Conservation (phyloP, 1,140 invertebrate genomes). For the Lasioglossum baleicum region DNA sequence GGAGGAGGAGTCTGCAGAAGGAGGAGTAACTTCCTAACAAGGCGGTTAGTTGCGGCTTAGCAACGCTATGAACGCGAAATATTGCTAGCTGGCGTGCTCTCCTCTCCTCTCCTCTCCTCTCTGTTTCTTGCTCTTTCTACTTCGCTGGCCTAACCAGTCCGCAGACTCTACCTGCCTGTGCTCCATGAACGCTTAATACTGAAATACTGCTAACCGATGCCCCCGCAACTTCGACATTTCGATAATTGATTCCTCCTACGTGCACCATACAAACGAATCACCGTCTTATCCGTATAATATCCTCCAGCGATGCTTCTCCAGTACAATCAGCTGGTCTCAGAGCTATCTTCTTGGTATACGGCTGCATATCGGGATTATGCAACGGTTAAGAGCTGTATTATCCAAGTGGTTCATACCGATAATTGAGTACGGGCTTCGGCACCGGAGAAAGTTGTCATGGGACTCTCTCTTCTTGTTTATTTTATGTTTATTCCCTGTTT, state of each 20-base stretch:
- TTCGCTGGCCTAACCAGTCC: constrained; percentile 15
- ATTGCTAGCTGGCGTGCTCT: constrained; percentile 62
- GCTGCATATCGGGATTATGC: too few species aligned
- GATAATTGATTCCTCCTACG: constrained; percentile 57
- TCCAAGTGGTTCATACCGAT: too few species aligned
- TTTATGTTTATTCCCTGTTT: too few species aligned
- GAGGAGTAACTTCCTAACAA: constrained; percentile 78
- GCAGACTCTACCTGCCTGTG: constrained; percentile 18
- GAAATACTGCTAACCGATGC: constrained; percentile 43
- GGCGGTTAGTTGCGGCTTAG: constrained; percentile 78
- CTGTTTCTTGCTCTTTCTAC: background rate
- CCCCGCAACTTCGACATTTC: constrained; percentile 48
- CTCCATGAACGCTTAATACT: constrained; percentile 53
- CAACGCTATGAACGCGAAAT: constrained; percentile 74
- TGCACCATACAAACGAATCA: constrained; percentile 26
- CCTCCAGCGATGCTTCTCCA: too few species aligned
- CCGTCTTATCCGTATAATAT: too few species aligned
- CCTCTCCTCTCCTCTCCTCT: constrained; percentile 1
- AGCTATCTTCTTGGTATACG: too few species aligned
- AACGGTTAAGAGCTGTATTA: too few species aligned
- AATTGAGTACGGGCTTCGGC: too few species aligned
- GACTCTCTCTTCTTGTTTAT: too few species aligned
- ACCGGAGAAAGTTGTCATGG: too few species aligned
- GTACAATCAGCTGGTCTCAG: too few species aligned
- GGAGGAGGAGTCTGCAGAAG: constrained; percentile 48